A percentile compares a stretch with the other conserved stretches of the same genome.
Evolutionary conservation across 2,888 invertebrate species (phyloP).

Genomic region (Crossocerus cetratus): DNA sequence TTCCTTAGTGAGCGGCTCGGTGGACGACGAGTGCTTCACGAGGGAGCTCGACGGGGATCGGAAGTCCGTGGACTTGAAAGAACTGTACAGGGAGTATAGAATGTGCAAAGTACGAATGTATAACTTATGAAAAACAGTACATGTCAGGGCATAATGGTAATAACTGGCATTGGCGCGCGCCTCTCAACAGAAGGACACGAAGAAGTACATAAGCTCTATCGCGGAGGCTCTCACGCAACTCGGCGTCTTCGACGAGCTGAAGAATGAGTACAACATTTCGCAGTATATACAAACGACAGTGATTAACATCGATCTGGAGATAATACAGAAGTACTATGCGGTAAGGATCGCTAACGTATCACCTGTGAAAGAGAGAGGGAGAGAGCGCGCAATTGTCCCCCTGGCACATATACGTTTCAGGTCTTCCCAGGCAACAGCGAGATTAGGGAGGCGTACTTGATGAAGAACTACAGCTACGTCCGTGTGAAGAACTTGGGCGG

Average conservation of each 20-base stretch:
- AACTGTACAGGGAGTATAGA: slow-evolving; percentile 55
- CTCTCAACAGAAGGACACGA: slow-evolving; percentile 47
- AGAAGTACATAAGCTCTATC: slow-evolving; percentile 41
- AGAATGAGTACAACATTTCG: slow-evolving; percentile 30
- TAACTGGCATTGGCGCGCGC: too few species aligned
- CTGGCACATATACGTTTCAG: slow-evolving; percentile 39
- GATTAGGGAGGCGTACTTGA: slow-evolving; percentile 56
- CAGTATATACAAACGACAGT: slow-evolving; percentile 38
- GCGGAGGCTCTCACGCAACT: slow-evolving; percentile 45
- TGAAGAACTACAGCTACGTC: slow-evolving; percentile 49
- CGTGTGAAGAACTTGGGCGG: slow-evolving; percentile 44
- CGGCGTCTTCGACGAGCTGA: slow-evolving; percentile 42
- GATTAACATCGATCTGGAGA: slow-evolving; percentile 44
- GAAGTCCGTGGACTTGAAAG: slow-evolving; percentile 47
- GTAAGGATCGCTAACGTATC: slow-evolving; percentile 37
- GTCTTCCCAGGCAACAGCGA: slow-evolving; percentile 45
- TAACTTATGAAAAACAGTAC: slow-evolving; percentile 7
- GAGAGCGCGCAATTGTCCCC: neutral
- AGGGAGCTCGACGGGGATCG: slow-evolving; percentile 16
- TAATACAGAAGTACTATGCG: slow-evolving; percentile 51
- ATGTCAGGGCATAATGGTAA: neutral
- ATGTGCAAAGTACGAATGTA: slow-evolving; percentile 56
- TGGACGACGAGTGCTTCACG: slow-evolving; percentile 37
- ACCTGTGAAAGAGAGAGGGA: neutral
- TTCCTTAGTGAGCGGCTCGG: slow-evolving; percentile 36